Evolutionary conservation across 2,888 invertebrate species (phyloP), one percentile per base, ranked within the genome.

Genomic region (Phragmatobia fuliginosa): DNA sequence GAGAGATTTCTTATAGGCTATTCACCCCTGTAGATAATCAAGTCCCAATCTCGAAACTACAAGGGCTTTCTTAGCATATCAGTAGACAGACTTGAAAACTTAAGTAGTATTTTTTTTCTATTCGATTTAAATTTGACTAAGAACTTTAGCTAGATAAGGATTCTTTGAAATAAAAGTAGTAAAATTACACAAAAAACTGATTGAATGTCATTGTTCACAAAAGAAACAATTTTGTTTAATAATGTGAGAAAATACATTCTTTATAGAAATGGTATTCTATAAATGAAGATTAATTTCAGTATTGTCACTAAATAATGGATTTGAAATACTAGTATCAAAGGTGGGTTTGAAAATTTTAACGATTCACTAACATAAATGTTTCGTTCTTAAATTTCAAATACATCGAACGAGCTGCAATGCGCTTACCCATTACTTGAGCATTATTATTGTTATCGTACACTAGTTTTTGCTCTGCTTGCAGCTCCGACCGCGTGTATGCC

Each of bases 91-190:
- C n/a, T 45, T n/a, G 45, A 21, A 45, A 45, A 45, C 45, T n/a
- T 6, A 45, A 18, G 45, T 45, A 18, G 1, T 49, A 10, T 25
- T 49, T 49, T n/a, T 10, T 49, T 7, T 25, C 10, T n/a, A n/a
- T 49, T 49, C 21, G 18, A 41, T 41, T 41, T 41, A 41, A 25
- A 25, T 49, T 25, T 25, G 8, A 49, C 25, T n/a, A 10, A 49
- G 49, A 25, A 49, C 25, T 3, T 49, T n/a, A 3, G 2, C 11
- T n/a, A n/a, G n/a, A 49, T 49, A 25, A 52, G 11, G 32, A 7
- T 31, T 38, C 8, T 61, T 62, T 38, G 58, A 6, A 58, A 58
- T 58, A 58, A 31, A 58, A 49, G n/a, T n/a, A 58, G 18, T 58
- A 16, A 58, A 31, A 28, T 58, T 28, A 18, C 18, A 58, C 31